Conservation (phyloP, 1,140 invertebrate species). For the Aphelenchoides besseyi region DNA sequence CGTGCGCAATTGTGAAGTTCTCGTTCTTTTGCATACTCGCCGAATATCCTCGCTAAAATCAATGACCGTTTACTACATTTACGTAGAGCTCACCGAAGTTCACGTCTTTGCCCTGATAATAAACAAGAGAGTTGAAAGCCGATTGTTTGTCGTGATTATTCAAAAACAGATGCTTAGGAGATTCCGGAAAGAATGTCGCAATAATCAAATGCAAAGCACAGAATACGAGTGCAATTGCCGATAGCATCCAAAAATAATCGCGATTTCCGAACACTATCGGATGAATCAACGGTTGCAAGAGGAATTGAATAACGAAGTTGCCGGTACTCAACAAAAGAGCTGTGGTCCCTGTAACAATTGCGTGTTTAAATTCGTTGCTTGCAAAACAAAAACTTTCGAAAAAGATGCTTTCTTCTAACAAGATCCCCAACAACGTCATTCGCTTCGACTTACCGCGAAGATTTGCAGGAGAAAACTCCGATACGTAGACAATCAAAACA, state of each 20-base stretch:
- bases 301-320: not conserved
- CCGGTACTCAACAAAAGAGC: constrained; percentile 9
- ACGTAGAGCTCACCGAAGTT: not conserved
- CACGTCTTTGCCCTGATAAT: not conserved
- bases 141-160: not conserved
- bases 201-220: not conserved
- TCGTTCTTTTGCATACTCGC: not conserved
- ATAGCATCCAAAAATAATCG: not conserved
- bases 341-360: not conserved
- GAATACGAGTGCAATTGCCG: not conserved
- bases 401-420: too few relatives aligned
- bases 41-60: not conserved
- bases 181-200: constrained; percentile 6
- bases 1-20: not conserved
- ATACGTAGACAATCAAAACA: not conserved
- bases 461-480: not conserved
- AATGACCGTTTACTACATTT: too few relatives aligned
- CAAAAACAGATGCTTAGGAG: constrained; percentile 1
- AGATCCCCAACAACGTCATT: too few relatives aligned
- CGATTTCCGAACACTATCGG: not conserved
- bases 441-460: constrained; percentile 7
- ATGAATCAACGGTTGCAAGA: not conserved
- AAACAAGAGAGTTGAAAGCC: not conserved
- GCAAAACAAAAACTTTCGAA: too few relatives aligned
- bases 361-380: not conserved